Evolutionary conservation across 2,797 vertebrate genomes (phyloP).

Genomic region (Phaenicophaeus curvirostris): DNA sequence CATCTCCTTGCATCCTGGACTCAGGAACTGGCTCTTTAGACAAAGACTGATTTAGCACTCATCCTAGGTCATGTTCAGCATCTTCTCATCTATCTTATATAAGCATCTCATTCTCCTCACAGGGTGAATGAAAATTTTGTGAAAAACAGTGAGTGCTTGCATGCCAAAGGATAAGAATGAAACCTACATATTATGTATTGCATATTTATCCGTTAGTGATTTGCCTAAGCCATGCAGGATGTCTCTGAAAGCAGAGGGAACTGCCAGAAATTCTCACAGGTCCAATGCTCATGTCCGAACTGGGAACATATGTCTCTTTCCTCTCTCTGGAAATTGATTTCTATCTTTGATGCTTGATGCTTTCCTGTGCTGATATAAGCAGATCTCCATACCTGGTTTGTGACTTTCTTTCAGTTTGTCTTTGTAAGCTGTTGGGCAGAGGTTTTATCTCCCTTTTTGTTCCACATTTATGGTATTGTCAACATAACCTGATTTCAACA

Average conservation of each 20-base stretch:
- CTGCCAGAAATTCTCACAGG: not conserved
- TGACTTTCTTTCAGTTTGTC: not conserved
- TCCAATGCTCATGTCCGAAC: not conserved
- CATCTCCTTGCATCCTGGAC: not conserved
- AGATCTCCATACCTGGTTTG: not conserved
- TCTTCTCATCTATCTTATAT: not conserved
- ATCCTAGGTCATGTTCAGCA: not conserved
- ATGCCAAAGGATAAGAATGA: not conserved
- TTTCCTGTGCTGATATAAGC: not conserved
- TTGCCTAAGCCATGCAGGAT: not conserved
- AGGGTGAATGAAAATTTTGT: not conserved
- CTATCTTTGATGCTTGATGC: not conserved
- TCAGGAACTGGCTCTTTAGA: not conserved
- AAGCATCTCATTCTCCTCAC: not conserved
- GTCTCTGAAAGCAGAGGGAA: not conserved
- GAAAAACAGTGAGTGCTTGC: not conserved
- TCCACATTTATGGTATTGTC: not conserved
- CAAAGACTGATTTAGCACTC: not conserved
- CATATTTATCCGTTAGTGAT: not conserved
- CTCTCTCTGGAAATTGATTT: not conserved
- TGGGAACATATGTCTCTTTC: not conserved
- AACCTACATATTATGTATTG: not conserved
- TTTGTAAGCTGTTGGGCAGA: not conserved
- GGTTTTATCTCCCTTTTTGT: not conserved
- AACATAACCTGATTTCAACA: not conserved